Evolutionary conservation across 2,888 invertebrate species (phyloP).

Genomic region (Ochropleura plecta): DNA sequence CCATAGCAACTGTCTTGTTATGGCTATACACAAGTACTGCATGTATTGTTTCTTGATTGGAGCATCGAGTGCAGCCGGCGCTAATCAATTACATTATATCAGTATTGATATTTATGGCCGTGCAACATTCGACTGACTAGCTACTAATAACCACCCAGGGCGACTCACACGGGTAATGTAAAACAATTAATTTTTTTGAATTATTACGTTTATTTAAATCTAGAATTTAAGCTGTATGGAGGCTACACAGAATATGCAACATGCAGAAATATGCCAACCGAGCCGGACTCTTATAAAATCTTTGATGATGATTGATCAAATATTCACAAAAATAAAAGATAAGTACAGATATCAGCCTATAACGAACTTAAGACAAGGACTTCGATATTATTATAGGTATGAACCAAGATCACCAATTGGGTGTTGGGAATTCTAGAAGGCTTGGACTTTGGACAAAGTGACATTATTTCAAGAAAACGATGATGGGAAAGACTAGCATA

Average conservation of each 20-base stretch:
- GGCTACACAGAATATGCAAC: neutral
- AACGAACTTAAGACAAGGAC: neutral
- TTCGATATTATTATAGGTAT: too few species aligned
- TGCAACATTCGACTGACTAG: conserved; percentile 17
- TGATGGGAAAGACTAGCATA: too few species aligned
- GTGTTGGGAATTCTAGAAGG: neutral
- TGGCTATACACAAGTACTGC: neutral
- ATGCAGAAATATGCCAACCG: too few species aligned
- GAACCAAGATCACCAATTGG: neutral
- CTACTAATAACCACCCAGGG: conserved; percentile 37
- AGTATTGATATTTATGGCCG: conserved; percentile 36
- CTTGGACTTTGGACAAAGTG: too few species aligned
- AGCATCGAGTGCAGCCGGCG: conserved; percentile 28
- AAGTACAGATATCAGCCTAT: neutral
- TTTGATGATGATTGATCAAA: neutral
- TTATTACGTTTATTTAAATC: too few species aligned
- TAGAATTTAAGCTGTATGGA: neutral
- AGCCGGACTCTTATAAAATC: neutral
- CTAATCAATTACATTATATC: conserved; percentile 53
- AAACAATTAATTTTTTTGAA: conserved; percentile 13
- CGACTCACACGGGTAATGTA: conserved; percentile 20
- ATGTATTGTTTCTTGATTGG: conserved; percentile 25
- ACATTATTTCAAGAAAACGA: too few species aligned
- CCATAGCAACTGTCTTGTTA: neutral
- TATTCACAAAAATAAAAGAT: neutral